These are phyloP conservation scores for Anhinga rufa DNA, from an alignment of 2,113 vertebrate genomes.

Conservation along the genomic window DNA sequence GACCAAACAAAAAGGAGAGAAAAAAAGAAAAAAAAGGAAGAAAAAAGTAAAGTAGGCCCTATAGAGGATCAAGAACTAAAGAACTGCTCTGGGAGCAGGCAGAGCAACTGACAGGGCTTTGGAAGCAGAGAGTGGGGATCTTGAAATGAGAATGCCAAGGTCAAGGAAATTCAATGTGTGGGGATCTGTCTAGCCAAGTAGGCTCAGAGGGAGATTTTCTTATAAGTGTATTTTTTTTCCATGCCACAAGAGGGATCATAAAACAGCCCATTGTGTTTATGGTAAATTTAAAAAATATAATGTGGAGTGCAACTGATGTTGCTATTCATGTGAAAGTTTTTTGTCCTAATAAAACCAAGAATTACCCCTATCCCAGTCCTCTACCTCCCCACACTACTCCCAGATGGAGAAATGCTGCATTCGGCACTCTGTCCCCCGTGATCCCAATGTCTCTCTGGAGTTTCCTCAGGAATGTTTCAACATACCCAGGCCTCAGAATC, in stretches of 20 bases:
- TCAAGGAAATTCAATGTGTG: not conserved
- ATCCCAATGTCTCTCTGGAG: not conserved
- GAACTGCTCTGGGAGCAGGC: not conserved
- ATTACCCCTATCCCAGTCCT: not conserved
- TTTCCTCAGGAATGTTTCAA: not conserved
- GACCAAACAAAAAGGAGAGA: not conserved
- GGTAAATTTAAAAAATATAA: slow-evolving; percentile 21
- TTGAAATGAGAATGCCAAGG: not conserved
- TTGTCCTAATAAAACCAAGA: not conserved
- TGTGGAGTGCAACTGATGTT: not conserved
- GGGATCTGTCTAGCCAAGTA: slow-evolving; percentile 51
- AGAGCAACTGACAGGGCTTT: not conserved
- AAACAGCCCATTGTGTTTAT: slow-evolving; percentile 47
- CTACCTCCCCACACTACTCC: not conserved
- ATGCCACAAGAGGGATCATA: slow-evolving; percentile 58
- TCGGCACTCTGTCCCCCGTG: not conserved
- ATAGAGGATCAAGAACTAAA: not conserved
- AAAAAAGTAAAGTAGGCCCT: not conserved
- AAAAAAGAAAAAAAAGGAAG: not conserved
- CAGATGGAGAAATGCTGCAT: not conserved
- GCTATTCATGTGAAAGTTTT: slow-evolving; percentile 5
- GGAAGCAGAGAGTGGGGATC: not conserved
- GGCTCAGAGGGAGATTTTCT: slow-evolving; percentile 11
- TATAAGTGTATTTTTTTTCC: slow-evolving; percentile 21
- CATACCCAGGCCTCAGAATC: not conserved